phyloP scores from a whole-genome alignment of 1,140 invertebrate species.

The Scaptomyza montana region DNA sequence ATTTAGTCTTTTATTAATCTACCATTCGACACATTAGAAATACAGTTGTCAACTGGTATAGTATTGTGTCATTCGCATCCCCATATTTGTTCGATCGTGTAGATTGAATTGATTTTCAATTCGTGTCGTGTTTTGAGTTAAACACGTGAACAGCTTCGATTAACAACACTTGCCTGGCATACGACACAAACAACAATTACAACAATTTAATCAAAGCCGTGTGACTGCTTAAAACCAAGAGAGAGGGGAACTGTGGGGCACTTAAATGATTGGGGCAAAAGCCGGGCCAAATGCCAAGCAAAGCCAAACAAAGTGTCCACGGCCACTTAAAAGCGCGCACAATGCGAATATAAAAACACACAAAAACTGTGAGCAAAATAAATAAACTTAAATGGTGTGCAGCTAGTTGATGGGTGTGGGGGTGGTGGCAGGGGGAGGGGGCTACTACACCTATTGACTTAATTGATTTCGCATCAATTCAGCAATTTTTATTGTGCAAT shows the following conservation, averaged over 20 bases:
- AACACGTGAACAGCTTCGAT: conserved; percentile 14
- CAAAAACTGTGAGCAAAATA: conserved; percentile 15
- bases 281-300: conserved; percentile 29
- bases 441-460: conserved; percentile 63
- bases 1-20: no score
- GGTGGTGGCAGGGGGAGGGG: neutral
- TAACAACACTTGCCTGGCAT: neutral
- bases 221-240: conserved; percentile 8
- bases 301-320: conserved; percentile 28
- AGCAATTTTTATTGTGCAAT: neutral
- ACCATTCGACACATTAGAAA: neutral
- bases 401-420: neutral
- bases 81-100: conserved; percentile 1
- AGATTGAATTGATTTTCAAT: conserved; percentile 1
- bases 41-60: neutral
- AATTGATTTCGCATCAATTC: conserved; percentile 72
- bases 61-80: neutral
- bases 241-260: neutral
- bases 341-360: conserved; percentile 3
- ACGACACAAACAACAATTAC: conserved; percentile 14
- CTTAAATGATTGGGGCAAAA: conserved; percentile 7
- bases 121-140: conserved; percentile 14
- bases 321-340: conserved; percentile 22
- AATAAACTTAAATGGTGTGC: conserved; percentile 1
- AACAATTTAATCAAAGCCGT: conserved; percentile 54